Conservation (phyloP, 2,888 invertebrate species). For the Glaucopsyche alexis region DNA sequence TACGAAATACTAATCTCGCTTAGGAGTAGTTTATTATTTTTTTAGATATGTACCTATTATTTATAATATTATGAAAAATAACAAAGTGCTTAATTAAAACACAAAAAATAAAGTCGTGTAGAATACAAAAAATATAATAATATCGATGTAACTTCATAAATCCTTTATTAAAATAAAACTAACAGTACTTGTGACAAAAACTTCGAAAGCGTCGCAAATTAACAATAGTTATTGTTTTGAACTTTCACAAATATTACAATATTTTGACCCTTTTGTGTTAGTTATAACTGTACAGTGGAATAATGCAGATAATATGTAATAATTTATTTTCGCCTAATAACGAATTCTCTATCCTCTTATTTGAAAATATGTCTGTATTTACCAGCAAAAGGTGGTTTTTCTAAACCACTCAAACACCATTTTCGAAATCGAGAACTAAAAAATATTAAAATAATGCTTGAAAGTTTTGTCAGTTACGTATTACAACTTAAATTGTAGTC, state of each 20-base stretch:
- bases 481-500: not conserved
- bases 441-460: too few relatives aligned
- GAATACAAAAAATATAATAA: not conserved
- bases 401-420: too few relatives aligned
- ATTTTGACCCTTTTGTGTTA: conserved; percentile 18
- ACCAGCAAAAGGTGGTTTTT: too few relatives aligned
- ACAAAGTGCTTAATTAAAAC: too few relatives aligned
- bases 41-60: too few relatives aligned
- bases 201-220: conserved; percentile 15
- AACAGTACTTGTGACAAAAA: not conserved
- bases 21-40: too few relatives aligned
- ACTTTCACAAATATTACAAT: conserved; percentile 22
- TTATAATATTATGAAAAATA: too few relatives aligned
- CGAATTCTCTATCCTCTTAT: not conserved
- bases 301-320: not conserved
- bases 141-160: not conserved
- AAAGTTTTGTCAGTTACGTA: too few relatives aligned
- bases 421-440: too few relatives aligned
- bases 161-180: conserved; percentile 12
- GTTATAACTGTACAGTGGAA: conserved; percentile 13
- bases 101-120: not conserved
- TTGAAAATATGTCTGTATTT: not conserved
- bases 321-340: not conserved
- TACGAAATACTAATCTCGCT: too few relatives aligned
- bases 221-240: conserved; percentile 20